phyloP scores from a whole-genome alignment of 2,888 invertebrate genomes.

The Congeria kusceri region DNA sequence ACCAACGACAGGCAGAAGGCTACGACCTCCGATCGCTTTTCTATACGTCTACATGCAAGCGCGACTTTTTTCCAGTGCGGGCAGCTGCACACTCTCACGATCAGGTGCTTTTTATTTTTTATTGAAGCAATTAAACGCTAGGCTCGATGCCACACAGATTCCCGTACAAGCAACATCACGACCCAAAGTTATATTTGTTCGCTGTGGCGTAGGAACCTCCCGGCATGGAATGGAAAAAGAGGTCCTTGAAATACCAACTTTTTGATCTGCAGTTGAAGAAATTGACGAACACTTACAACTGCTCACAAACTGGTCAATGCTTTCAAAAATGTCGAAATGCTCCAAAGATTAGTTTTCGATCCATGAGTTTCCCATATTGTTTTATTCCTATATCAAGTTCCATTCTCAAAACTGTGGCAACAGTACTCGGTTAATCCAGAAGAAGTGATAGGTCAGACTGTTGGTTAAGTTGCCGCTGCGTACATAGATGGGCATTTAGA shows the following conservation, averaged over 20 bases:
- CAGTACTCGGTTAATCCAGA: constrained; percentile 63
- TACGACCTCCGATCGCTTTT: constrained; percentile 6
- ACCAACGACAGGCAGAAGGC: background rate
- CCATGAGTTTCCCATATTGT: constrained; percentile 67
- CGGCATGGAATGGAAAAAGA: constrained; percentile 68
- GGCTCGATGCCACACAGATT: background rate
- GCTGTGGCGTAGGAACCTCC: constrained; percentile 69
- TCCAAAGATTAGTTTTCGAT: constrained; percentile 36
- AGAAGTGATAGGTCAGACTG: constrained; percentile 70
- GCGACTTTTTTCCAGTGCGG: constrained; percentile 11
- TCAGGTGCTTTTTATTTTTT: background rate
- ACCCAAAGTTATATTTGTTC: constrained; percentile 62
- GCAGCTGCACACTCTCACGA: background rate
- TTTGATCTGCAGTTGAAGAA: constrained; percentile 44
- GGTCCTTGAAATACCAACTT: constrained; percentile 47
- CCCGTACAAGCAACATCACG: background rate
- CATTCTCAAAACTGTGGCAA: constrained; percentile 56
- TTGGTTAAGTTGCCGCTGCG: constrained; percentile 75
- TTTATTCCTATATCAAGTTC: constrained; percentile 71
- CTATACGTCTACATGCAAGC: constrained; percentile 28
- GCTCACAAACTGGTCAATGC: constrained; percentile 47
- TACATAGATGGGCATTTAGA: constrained; percentile 56
- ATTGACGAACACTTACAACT: constrained; percentile 48
- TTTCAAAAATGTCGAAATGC: constrained; percentile 26
- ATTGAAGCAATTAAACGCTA: background rate